phyloP scores from a whole-genome alignment of 1,140 invertebrate species.

The Habropoda laboriosa region DNA sequence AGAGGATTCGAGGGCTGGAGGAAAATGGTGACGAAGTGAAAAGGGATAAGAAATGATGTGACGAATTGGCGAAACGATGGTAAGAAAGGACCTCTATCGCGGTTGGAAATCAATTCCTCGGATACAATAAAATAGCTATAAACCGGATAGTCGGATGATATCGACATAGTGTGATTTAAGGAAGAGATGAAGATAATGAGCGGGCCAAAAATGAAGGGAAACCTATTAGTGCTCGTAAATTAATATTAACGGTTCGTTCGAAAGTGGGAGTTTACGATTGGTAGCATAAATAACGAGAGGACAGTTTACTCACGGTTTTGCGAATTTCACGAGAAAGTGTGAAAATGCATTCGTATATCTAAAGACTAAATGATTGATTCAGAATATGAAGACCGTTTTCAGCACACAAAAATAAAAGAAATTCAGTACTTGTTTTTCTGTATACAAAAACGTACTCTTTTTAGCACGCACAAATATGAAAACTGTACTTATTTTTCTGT shows the following conservation, averaged over 20 bases:
- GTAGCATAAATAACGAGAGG: no score
- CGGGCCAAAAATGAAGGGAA: not conserved
- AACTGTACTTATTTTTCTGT: no score
- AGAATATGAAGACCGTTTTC: no score
- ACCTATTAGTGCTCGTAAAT: not conserved
- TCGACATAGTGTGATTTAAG: slow-evolving; percentile 46
- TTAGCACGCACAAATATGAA: no score
- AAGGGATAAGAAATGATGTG: slow-evolving; percentile 21
- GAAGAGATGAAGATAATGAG: not conserved
- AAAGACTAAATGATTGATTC: no score
- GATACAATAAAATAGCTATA: slow-evolving; percentile 56
- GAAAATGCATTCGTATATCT: no score
- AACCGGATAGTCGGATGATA: slow-evolving; percentile 42
- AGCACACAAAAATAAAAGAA: no score
- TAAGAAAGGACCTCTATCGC: slow-evolving; percentile 12
- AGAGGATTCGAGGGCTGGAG: not conserved
- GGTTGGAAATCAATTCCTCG: slow-evolving; percentile 45
- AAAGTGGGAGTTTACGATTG: no score
- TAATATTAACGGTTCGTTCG: not conserved
- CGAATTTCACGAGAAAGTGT: no score
- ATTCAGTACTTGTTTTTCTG: no score
- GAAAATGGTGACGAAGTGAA: slow-evolving; percentile 20
- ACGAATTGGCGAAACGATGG: not conserved
- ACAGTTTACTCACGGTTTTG: no score
- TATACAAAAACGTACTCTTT: no score